Evolutionary conservation across 2,797 vertebrate species (phyloP).

Genomic region (Xenentodon cancila): DNA sequence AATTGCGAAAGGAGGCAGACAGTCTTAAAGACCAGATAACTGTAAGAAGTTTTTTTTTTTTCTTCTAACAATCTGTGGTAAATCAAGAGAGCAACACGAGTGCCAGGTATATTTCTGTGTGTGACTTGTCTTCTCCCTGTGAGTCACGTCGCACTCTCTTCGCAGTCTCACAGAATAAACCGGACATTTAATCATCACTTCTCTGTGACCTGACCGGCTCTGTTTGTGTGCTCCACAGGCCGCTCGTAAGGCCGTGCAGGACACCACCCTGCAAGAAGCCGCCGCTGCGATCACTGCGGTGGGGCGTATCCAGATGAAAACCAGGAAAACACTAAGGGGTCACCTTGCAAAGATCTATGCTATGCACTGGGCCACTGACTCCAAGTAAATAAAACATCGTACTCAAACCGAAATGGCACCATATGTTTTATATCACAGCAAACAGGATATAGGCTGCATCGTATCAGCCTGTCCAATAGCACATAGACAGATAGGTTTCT

Average conservation of each 20-base stretch:
- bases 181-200: not conserved
- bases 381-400: constrained; percentile 82
- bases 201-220: constrained; percentile 3
- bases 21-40: constrained; percentile 96
- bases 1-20: constrained; percentile 94
- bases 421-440: constrained; percentile 1
- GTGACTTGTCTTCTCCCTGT: not conserved
- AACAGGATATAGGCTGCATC: not conserved
- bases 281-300: constrained; percentile 82
- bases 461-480: too few species aligned
- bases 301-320: constrained; percentile 91
- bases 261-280: constrained; percentile 89
- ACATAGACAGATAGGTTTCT: not conserved
- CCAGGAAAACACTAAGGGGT: constrained; percentile 92
- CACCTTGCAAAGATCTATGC: constrained; percentile 99
- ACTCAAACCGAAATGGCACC: constrained; percentile 9
- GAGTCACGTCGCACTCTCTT: not conserved
- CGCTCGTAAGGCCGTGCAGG: constrained; percentile 90
- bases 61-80: constrained; percentile 28
- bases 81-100: not conserved
- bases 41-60: constrained; percentile 83
- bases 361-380: constrained; percentile 95
- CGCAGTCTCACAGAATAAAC: not conserved
- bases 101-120: not conserved
- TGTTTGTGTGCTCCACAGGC: constrained; percentile 77